These are phyloP conservation scores for Neolamprologus toae DNA, from an alignment of 2,113 vertebrate species.

Conservation along the genomic window DNA sequence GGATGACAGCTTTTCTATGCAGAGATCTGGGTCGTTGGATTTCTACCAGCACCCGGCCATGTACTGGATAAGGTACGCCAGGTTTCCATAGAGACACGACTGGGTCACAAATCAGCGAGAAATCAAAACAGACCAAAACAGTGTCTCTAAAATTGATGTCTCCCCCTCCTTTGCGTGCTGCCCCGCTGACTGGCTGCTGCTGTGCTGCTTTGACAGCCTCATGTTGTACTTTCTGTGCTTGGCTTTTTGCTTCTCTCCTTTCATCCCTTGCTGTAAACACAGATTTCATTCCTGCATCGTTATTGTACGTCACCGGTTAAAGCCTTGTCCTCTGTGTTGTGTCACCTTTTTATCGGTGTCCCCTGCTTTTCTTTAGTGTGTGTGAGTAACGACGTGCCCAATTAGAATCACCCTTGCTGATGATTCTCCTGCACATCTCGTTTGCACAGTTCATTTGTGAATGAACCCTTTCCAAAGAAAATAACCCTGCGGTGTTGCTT, in stretches of 20 bases:
- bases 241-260: not conserved
- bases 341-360: not conserved
- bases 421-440: not conserved
- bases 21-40: slow-evolving; percentile 99
- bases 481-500: not conserved
- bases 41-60: slow-evolving; percentile 99
- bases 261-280: not conserved
- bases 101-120: slow-evolving; percentile 21
- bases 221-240: not conserved
- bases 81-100: slow-evolving; percentile 55
- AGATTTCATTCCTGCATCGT: not conserved
- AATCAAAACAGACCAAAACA: slow-evolving; percentile 59
- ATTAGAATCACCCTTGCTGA: not conserved
- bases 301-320: not conserved
- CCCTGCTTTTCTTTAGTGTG: not conserved
- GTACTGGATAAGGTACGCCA: slow-evolving; percentile 99
- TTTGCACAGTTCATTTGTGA: slow-evolving; percentile 6
- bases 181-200: slow-evolving; percentile 22
- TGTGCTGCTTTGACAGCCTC: not conserved
- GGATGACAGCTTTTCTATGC: slow-evolving; percentile 99
- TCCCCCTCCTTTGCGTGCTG: not conserved
- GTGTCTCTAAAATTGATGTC: not conserved
- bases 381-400: not conserved
- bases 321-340: not conserved
- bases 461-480: slow-evolving; percentile 10